A percentile compares a stretch with the other conserved stretches of the same genome.
phyloP scores from a whole-genome alignment of 2,888 invertebrate genomes.

The Coleophora flavipennella region DNA sequence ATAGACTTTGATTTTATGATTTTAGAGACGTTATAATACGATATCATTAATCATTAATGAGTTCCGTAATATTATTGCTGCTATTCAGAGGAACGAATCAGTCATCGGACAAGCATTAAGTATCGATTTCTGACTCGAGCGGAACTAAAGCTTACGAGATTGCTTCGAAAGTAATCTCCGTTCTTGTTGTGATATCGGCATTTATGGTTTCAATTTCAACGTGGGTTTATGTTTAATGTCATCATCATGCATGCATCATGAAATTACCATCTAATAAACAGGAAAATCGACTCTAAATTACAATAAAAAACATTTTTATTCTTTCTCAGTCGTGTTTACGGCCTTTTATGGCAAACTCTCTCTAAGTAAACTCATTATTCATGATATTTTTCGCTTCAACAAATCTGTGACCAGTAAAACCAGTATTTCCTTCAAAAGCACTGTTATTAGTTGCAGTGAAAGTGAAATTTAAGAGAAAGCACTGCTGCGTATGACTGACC shows the following conservation, averaged over 20 bases:
- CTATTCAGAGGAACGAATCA: constrained; percentile 6
- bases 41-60: no score
- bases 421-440: no score
- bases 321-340: no score
- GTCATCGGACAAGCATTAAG: constrained; percentile 5
- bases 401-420: not conserved
- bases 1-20: constrained; percentile 26
- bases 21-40: not conserved
- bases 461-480: constrained; percentile 59
- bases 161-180: constrained; percentile 3
- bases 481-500: constrained; percentile 49
- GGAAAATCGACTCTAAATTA: no score
- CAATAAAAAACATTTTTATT: no score
- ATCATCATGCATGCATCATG: no score
- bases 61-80: constrained; percentile 2
- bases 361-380: no score
- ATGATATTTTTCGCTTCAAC: no score
- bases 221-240: no score
- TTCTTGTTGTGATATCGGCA: not conserved
- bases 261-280: no score
- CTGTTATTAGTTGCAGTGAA: constrained; percentile 27
- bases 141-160: constrained; percentile 2
- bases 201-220: no score
- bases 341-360: no score
- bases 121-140: constrained; percentile 3